Conservation (phyloP, 2,888 invertebrate genomes). For the Ditula angustiorana region DNA sequence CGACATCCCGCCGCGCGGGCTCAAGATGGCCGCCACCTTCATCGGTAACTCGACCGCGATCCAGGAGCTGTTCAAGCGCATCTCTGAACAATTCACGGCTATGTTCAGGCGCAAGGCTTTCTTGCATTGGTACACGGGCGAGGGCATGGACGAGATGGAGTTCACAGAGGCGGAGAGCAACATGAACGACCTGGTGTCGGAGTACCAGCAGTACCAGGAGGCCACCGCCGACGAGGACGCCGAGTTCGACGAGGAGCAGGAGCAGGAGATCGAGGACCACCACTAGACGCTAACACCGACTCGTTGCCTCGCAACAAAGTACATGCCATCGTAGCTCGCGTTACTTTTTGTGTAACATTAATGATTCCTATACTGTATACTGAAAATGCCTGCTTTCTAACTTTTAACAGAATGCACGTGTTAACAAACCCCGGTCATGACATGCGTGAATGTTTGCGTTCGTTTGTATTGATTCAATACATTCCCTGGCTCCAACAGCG, state of each 20-base stretch:
- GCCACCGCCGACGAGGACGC: slow-evolving; percentile 93
- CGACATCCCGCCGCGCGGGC: slow-evolving; percentile 95
- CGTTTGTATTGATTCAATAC: slow-evolving; percentile 66
- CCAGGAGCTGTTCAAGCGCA: slow-evolving; percentile 96
- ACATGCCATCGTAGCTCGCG: slow-evolving; percentile 78
- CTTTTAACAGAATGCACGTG: slow-evolving; percentile 81
- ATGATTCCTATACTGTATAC: slow-evolving; percentile 76
- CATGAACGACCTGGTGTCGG: slow-evolving; percentile 96
- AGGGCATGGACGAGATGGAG: slow-evolving; percentile 96
- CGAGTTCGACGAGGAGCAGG: slow-evolving; percentile 92
- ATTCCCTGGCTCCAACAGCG: slow-evolving; percentile 71
- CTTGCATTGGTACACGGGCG: slow-evolving; percentile 98
- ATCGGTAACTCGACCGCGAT: slow-evolving; percentile 97
- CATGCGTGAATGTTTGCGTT: slow-evolving; percentile 60
- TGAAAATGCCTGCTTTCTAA: slow-evolving; percentile 79
- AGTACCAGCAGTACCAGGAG: slow-evolving; percentile 97
- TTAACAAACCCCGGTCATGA: slow-evolving; percentile 71
- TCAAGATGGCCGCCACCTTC: slow-evolving; percentile 97
- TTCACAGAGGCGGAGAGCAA: slow-evolving; percentile 98
- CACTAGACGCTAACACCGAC: slow-evolving; percentile 55
- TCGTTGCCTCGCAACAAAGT: slow-evolving; percentile 56
- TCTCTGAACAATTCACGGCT: slow-evolving; percentile 96
- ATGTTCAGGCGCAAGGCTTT: slow-evolving; percentile 99
- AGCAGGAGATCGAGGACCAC: slow-evolving; percentile 88
- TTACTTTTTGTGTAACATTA: slow-evolving; percentile 79